Base-by-base conservation (phyloP, 2,797 vertebrate genomes). In the Amblyopsis hoosieri region DNA sequence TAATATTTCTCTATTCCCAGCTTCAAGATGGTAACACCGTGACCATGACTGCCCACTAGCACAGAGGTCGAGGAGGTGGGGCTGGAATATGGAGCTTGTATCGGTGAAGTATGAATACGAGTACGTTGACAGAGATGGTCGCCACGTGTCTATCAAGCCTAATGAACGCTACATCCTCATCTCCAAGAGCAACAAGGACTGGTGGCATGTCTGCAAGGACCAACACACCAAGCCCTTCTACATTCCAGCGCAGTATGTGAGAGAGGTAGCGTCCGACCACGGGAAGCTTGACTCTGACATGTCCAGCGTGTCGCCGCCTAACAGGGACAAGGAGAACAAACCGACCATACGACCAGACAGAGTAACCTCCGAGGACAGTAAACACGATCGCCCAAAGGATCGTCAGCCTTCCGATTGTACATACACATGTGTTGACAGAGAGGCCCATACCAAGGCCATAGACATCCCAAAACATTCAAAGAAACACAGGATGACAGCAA, bases 121-220 rank as follows among this genome's bases (percentile, higher is more conserved):
- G 54, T 99, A 98, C 74, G 93, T 88, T 9, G 85, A 94, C 4
- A 95, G 92, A 76, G 94, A 95, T 12, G 96, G 96, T 14, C 90
- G 79, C 64, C 88, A 88, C 3, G 92, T 99, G 63, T 91, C 94
- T 75, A 98, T 98, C 78, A 95, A 92, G 71, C 95, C 95, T 42
- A 89, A 94, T 0, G 96, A 99, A 57, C 91, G 85, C 31, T 99
- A 96, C 80, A 87, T 96, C 66, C 90, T 99, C 8, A 75, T 99
- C 74, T 92, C 93, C 83, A 97, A 94, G 85, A 96, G 95, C 29
- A 98, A 95, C 0, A 93, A 96, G 11, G 94, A 97, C 78, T 98
- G 97, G 97, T 99, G 97, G 97, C 94, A 95, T 15, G 97, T 99
- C 45, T 90, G 93, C 74, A 93, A 82, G 76, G 95, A 97, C 1